These are phyloP conservation scores for Orthonevra nobilis DNA, from an alignment of 2,888 invertebrate species.

Conservation along the genomic window DNA sequence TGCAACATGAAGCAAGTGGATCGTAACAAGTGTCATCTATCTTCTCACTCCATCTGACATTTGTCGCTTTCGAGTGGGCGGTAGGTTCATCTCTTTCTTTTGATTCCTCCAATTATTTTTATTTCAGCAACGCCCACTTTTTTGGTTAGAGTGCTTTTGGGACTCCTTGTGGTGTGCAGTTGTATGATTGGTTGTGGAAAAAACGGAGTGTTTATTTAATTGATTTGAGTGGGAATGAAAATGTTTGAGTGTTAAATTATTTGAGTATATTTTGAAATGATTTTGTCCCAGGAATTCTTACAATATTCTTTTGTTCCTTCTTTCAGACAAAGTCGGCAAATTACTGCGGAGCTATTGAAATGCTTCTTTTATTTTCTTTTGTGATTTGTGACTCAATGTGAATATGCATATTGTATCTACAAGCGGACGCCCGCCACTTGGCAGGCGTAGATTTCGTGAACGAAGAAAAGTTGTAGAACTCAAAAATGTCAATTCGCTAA, in stretches of 20 bases:
- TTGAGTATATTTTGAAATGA: background rate
- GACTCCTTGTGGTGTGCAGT: slow-evolving; percentile 42
- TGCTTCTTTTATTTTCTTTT: too few species aligned
- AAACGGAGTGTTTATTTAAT: background rate
- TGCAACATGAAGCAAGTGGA: slow-evolving; percentile 11
- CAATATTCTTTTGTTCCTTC: too few species aligned
- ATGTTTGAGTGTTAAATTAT: background rate
- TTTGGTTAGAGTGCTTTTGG: slow-evolving; percentile 5
- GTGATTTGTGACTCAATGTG: too few species aligned
- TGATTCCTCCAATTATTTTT: slow-evolving; percentile 19
- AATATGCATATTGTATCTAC: too few species aligned
- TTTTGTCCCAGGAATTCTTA: background rate
- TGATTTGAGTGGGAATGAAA: slow-evolving; percentile 8
- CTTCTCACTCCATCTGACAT: background rate
- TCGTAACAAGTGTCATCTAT: slow-evolving; percentile 23
- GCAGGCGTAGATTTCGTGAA: too few species aligned
- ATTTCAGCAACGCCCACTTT: slow-evolving; percentile 49
- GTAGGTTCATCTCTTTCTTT: slow-evolving; percentile 2
- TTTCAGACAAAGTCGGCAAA: too few species aligned
- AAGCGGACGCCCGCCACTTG: too few species aligned
- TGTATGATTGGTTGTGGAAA: slow-evolving; percentile 20
- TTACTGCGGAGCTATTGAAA: too few species aligned
- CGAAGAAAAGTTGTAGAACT: too few species aligned
- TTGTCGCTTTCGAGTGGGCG: slow-evolving; percentile 19
- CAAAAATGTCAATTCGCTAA: too few species aligned